Conservation (phyloP, 35 echinoderm and acorn worm species). For the Ophioderma brevispina region DNA sequence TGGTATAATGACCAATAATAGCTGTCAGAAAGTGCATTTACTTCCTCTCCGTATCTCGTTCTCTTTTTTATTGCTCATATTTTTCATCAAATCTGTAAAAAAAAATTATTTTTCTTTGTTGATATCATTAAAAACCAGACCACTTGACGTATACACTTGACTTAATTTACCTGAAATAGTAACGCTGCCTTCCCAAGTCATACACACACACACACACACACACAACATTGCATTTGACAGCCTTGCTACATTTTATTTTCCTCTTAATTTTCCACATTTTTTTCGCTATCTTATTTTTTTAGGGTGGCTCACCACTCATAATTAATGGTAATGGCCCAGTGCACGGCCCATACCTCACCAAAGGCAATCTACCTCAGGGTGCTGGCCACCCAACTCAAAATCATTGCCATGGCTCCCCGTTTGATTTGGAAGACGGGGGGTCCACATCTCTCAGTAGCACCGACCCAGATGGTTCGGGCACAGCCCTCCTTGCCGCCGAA, state of each 20-base stretch:
- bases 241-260: not conserved
- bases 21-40: too few species aligned
- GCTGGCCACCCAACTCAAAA: not conserved
- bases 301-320: not conserved
- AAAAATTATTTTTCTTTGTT: too few species aligned
- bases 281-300: not conserved
- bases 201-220: not conserved
- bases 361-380: not conserved
- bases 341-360: not conserved
- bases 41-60: too few species aligned
- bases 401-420: not conserved
- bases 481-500: not conserved
- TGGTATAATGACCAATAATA: too few species aligned
- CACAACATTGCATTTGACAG: not conserved
- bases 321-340: not conserved
- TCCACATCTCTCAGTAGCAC: not conserved
- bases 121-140: too few species aligned
- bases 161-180: too few species aligned
- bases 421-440: not conserved
- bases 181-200: too few species aligned
- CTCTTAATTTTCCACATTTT: not conserved
- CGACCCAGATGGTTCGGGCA: not conserved
- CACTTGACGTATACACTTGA: too few species aligned
- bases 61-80: too few species aligned
- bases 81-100: too few species aligned